Evolutionary conservation across 2,113 vertebrate species (phyloP).

Genomic region (Rhinichthys klamathensis): DNA sequence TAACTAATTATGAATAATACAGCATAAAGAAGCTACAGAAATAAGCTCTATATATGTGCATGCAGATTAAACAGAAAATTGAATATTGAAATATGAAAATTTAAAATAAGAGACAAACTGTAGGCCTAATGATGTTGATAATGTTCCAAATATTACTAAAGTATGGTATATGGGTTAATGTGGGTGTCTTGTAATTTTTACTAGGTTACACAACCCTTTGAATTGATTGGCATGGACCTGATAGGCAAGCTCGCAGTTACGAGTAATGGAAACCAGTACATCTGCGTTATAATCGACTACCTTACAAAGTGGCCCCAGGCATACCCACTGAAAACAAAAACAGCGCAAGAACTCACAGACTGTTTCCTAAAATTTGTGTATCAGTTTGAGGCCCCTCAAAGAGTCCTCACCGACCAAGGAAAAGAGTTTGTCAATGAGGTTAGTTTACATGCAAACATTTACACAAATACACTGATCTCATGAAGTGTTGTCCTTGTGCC

Average conservation of each 20-base stretch:
- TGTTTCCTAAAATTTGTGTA: background rate
- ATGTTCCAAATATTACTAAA: too few relatives aligned
- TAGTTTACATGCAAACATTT: background rate
- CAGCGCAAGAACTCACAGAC: background rate
- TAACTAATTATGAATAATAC: too few relatives aligned
- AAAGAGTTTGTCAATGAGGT: background rate
- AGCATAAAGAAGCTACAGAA: too few relatives aligned
- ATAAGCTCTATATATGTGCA: too few relatives aligned
- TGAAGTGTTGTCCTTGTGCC: too few relatives aligned
- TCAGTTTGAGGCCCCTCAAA: background rate
- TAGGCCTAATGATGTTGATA: too few relatives aligned
- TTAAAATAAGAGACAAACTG: background rate
- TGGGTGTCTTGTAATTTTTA: background rate
- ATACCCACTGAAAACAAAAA: too few relatives aligned
- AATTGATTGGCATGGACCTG: too few relatives aligned
- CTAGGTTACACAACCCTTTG: background rate
- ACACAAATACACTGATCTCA: too few relatives aligned
- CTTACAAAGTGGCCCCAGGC: background rate
- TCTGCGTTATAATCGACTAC: background rate
- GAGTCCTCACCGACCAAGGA: background rate
- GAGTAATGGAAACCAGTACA: background rate
- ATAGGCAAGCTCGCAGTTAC: background rate
- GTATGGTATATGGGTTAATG: too few relatives aligned
- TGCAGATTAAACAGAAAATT: background rate
- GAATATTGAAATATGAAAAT: background rate